Base-by-base conservation (phyloP, 2,113 vertebrate genomes). In the Zosterops lateralis region DNA sequence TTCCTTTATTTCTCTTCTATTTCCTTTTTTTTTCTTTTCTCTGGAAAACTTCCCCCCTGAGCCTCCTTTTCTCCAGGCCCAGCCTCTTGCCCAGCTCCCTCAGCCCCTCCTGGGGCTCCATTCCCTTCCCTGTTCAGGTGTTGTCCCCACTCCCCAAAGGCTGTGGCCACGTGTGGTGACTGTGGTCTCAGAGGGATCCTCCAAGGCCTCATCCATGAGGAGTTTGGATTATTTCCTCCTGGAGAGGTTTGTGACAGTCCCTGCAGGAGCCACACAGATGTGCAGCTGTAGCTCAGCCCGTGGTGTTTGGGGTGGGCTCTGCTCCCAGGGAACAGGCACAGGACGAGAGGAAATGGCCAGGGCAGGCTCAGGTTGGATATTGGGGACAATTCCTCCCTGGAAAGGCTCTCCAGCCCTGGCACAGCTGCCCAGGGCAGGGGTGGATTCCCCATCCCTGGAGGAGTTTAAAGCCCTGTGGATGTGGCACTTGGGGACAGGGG, bases 181-280 rank as follows among this genome's bases (percentile, higher is more conserved):
- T 45, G 45, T 45, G 67, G 31, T 50, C 45, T 65, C 14, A 7
- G 25, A 24, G 47, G 17, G 4, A 26, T n/a, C 31, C 29, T 19
- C 45, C 45, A 48, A 17, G 51, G 19, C 51, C 24, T 8, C 7
- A 4, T 8, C 79, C 89, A 3, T 3, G 3, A 47, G 34, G 22
- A 71, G 7, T 6, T 7, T 6, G 3, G 38, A 14, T 31, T 42
- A 16, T 42, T 58, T 64, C 47, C 48, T 62, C 20, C 4, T 15
- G 26, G 53, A 22, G 70, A 14, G 14, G 10, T 53, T 12, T 12
- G 16, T 12, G 0, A 3, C 48, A 50, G 34, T 38, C 57, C 28
- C 31, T 8, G 50, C 77, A 22, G 32, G n/a, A 18, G 5, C 48
- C 14, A 1, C 13, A 6, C 8, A 2, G 12, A 4, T 14, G 20